Conservation (phyloP, 2,113 vertebrate genomes). For the Rynchops niger region DNA sequence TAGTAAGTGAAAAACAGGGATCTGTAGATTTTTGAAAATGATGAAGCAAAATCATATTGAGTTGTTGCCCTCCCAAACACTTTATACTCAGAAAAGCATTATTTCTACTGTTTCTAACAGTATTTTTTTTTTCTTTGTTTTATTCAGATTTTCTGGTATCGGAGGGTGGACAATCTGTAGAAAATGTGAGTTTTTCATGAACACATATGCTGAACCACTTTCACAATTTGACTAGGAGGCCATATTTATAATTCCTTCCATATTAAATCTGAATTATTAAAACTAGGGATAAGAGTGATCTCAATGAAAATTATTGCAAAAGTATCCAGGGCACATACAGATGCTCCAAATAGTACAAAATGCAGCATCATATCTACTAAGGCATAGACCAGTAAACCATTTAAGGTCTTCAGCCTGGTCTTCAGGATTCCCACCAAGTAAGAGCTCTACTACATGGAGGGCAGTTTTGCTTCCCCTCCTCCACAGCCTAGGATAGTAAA, state of each 20-base stretch:
- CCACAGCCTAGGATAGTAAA: neutral
- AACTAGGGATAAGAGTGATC: neutral
- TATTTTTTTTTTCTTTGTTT: neutral
- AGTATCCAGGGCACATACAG: neutral
- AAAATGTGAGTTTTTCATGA: neutral
- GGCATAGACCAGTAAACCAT: neutral
- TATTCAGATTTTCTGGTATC: neutral
- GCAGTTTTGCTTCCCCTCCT: neutral
- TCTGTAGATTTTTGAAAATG: neutral
- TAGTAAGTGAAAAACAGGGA: neutral
- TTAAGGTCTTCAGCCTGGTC: neutral
- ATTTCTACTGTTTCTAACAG: neutral
- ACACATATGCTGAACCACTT: neutral
- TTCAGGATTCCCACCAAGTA: neutral
- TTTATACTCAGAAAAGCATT: neutral
- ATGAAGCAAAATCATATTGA: neutral
- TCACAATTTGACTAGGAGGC: neutral
- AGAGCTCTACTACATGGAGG: neutral
- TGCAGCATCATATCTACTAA: neutral
- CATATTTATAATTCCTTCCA: neutral
- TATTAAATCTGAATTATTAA: neutral
- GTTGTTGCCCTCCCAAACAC: neutral
- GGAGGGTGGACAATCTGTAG: neutral
- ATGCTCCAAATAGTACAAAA: neutral
- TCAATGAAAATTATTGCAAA: neutral